phyloP scores from a whole-genome alignment of 37 sponge, comb jelly and placozoan species.

The Agelas oroides region DNA sequence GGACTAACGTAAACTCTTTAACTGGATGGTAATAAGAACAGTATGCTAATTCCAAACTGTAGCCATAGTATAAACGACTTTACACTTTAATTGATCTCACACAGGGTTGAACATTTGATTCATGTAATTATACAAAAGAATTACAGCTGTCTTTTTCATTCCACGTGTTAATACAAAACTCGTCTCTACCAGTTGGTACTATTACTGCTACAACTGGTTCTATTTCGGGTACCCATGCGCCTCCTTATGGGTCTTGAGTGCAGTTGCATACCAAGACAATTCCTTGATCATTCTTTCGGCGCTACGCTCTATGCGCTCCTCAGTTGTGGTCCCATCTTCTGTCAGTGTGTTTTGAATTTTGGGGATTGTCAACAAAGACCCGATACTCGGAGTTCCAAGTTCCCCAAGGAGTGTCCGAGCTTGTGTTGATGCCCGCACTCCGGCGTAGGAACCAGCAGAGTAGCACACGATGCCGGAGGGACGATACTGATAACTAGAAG shows the following conservation, averaged over 20 bases:
- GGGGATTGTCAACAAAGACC: constrained; percentile 70
- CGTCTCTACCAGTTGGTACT: too few species aligned
- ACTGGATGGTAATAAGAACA: too few species aligned
- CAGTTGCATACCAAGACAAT: constrained; percentile 85
- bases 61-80: too few species aligned
- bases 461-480: constrained; percentile 86
- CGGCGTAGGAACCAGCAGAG: constrained; percentile 83
- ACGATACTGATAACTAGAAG: constrained; percentile 68
- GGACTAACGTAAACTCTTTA: too few species aligned
- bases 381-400: constrained; percentile 66
- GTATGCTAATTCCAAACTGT: too few species aligned
- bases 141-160: too few species aligned
- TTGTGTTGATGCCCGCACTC: constrained; percentile 80
- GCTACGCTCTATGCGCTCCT: constrained; percentile 49
- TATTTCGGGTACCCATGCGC: constrained; percentile 58
- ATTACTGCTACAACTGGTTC: not conserved
- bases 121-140: too few species aligned
- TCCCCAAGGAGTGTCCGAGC: constrained; percentile 77
- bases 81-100: too few species aligned
- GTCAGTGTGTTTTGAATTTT: constrained; percentile 63
- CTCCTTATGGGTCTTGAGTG: constrained; percentile 72
- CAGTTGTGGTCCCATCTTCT: constrained; percentile 64
- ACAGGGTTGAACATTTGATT: too few species aligned
- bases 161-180: too few species aligned
- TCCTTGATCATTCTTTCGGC: constrained; percentile 78